Base-by-base conservation (phyloP, 2,888 invertebrate genomes). In the Andrena dorsata region DNA sequence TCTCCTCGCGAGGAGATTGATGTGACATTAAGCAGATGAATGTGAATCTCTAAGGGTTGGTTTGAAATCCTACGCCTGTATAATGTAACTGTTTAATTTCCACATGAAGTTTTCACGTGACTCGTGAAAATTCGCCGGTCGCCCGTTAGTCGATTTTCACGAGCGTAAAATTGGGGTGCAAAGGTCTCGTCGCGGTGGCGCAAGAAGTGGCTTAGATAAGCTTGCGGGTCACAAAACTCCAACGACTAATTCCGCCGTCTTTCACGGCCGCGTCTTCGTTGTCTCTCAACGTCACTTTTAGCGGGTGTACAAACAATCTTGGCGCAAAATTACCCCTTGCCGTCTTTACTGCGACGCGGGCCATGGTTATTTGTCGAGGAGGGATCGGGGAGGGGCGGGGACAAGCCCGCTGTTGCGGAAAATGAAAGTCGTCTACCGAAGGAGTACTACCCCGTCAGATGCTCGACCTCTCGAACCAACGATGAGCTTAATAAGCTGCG, bases 401-500 rank as follows among this genome's bases (percentile, higher is more conserved):
- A 41, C 13, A 41, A 76, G 82, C 82, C 88, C 85, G 84, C 76
- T 88, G 86, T 88, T 81, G 90, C 88, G 89, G 89, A 91, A 92
- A 92, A 91, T 91, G 90, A 90, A 90, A 90, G 84, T 86, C 80
- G 63, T 76, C 82, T 75, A 66, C 70, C 72, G 73, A 80, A 76
- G 70, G 71, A 80, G 68, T 71, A 63, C 75, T 30, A 23, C 16
- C 16, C n/a, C 32, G 35, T 16, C 41, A 56, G 41, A 58, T 65
- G 60, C 65, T 10, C n/a, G 53, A 51, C 28, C 71, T 79, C 83
- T 30, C 76, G 64, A 79, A 77, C 84, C 76, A 85, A 86, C 72
- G 87, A 86, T 83, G 84, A 82, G 80, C 82, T 89, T 90, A 89
- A 90, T 90, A 90, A 89, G 87, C 87, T 85, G 80, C 88, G 82